phyloP scores from a whole-genome alignment of 2,888 invertebrate species.

The Netelia melanura region DNA sequence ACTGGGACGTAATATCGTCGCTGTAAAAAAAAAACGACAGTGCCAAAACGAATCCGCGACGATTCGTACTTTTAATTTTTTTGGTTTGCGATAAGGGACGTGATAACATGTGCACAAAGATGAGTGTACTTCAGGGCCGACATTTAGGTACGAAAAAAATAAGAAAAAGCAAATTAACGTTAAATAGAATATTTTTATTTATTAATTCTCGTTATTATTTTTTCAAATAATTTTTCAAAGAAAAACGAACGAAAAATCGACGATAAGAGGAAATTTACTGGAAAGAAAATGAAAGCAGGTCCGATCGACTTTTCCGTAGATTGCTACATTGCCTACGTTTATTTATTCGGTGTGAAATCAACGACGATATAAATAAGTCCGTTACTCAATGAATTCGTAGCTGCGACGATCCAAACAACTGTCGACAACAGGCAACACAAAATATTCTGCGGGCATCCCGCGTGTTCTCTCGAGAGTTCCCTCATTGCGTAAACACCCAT shows the following conservation, averaged over 20 bases:
- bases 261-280: too few relatives aligned
- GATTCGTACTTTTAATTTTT: conserved; percentile 37
- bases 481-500: conserved; percentile 62
- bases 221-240: too few relatives aligned
- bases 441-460: conserved; percentile 44
- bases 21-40: conserved; percentile 6
- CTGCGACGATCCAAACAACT: conserved; percentile 40
- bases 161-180: conserved; percentile 17
- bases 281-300: neutral
- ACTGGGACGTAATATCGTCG: neutral
- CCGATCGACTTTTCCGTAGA: conserved; percentile 7
- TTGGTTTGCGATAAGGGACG: conserved; percentile 24
- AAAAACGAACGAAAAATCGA: too few relatives aligned
- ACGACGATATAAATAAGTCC: conserved; percentile 50
- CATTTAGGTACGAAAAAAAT: conserved; percentile 80
- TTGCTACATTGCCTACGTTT: neutral
- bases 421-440: conserved; percentile 47
- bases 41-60: conserved; percentile 6
- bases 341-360: conserved; percentile 53
- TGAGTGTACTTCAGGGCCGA: conserved; percentile 84
- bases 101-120: conserved; percentile 82
- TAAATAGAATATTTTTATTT: neutral
- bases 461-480: neutral
- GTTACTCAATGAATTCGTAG: conserved; percentile 47
- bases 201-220: too few relatives aligned